Percentiles rank a stretch among this genome's conserved stretches.
These are phyloP conservation scores for Lordiphosa stackelbergi DNA, from an alignment of 1,140 invertebrate species.

Conservation along the genomic window DNA sequence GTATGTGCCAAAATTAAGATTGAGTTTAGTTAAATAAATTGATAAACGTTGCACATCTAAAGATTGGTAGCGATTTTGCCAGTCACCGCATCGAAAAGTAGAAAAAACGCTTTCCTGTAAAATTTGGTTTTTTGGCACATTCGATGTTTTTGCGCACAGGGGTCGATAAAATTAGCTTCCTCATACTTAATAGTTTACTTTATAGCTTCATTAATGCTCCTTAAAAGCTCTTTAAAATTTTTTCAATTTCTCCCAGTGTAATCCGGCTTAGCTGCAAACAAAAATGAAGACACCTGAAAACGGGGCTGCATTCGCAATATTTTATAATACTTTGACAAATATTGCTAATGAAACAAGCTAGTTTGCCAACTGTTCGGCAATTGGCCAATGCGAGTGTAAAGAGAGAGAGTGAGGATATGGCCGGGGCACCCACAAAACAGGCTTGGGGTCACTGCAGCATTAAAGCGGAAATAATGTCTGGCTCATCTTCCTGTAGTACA, in stretches of 20 bases:
- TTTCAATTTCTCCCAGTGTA: conserved; percentile 25
- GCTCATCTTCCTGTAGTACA: conserved; percentile 57
- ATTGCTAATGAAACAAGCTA: conserved; percentile 60
- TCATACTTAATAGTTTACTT: no score
- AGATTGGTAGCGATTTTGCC: no score
- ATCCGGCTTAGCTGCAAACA: conserved; percentile 19
- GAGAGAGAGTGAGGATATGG: not conserved
- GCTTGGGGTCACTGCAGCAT: not conserved
- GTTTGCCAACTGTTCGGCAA: conserved; percentile 18
- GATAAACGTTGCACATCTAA: no score
- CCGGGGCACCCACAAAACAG: not conserved
- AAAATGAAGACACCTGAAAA: conserved; percentile 58
- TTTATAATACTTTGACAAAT: conserved; percentile 61
- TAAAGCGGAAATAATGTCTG: conserved; percentile 44
- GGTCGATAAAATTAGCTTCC: no score
- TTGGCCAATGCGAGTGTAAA: conserved; percentile 17
- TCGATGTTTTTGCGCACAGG: no score
- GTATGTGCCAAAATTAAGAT: no score
- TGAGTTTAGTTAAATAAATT: no score
- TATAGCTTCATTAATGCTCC: not conserved
- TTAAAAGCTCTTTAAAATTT: not conserved
- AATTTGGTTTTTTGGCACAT: no score
- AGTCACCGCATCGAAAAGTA: no score
- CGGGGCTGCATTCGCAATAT: conserved; percentile 43
- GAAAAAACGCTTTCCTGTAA: no score